Evolutionary conservation across 2,888 invertebrate genomes (phyloP).

Genomic region (Drosophila barbarae): DNA sequence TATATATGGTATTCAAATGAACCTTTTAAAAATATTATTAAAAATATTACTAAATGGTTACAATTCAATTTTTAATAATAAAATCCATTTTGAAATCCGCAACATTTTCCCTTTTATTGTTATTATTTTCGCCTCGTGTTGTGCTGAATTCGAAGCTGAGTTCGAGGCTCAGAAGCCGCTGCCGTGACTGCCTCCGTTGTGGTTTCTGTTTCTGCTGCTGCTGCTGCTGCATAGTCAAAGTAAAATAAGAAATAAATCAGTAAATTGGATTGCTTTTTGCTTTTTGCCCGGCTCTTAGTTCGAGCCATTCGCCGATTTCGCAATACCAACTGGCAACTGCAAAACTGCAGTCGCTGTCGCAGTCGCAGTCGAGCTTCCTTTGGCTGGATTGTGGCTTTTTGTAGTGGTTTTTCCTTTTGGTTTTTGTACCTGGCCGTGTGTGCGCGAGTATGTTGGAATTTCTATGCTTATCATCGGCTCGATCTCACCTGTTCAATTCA

Average conservation of each 20-base stretch:
- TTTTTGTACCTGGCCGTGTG: constrained; percentile 5
- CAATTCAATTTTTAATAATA: no score
- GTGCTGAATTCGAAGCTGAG: constrained; percentile 35
- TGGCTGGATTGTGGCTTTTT: constrained; percentile 17
- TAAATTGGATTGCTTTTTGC: constrained; percentile 73
- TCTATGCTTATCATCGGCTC: constrained; percentile 74
- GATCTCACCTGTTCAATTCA: constrained; percentile 76
- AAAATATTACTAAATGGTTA: no score
- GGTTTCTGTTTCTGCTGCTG: constrained; percentile 49
- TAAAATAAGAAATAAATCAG: constrained; percentile 76
- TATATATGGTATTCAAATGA: no score
- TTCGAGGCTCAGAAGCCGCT: constrained; percentile 49
- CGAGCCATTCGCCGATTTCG: constrained; percentile 60
- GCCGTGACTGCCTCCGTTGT: constrained; percentile 57
- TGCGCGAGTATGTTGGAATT: constrained; percentile 70
- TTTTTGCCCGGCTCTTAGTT: constrained; percentile 43
- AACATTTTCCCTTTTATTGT: no score
- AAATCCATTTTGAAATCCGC: no score
- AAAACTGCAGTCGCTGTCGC: constrained; percentile 29
- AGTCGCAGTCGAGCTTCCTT: constrained; percentile 48
- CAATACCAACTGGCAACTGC: constrained; percentile 42
- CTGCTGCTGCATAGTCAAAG: constrained; percentile 69
- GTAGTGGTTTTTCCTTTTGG: not conserved
- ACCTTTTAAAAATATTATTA: no score
- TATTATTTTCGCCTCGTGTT: constrained; percentile 20